Percentiles rank a stretch among this genome's conserved stretches.
Evolutionary conservation across 2,113 vertebrate species (phyloP).

Genomic region (Okapia johnstoni): DNA sequence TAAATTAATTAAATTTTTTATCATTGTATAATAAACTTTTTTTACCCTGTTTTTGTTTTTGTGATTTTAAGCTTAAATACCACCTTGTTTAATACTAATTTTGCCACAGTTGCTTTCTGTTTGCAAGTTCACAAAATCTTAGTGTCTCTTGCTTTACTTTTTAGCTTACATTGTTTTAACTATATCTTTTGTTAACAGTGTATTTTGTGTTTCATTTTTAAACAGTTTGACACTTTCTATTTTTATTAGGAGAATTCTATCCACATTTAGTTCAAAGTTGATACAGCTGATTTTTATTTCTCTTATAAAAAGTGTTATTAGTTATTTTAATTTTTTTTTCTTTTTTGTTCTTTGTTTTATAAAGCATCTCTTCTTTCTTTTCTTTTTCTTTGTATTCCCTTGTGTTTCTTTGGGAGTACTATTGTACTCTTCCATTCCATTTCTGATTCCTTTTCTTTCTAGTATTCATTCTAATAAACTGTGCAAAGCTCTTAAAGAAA

Average conservation of each 20-base stretch:
- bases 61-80: background rate
- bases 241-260: constrained; percentile 11
- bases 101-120: background rate
- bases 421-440: background rate
- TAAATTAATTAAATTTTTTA: background rate
- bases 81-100: background rate
- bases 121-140: background rate
- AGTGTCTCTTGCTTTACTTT: background rate
- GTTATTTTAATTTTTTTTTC: background rate
- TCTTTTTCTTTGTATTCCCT: background rate
- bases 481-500: no score
- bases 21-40: background rate
- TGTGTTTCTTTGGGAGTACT: background rate
- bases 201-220: constrained; percentile 15
- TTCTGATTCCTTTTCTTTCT: background rate
- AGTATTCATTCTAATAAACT: background rate
- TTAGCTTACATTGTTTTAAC: background rate
- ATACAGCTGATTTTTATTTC: background rate
- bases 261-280: background rate
- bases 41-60: background rate
- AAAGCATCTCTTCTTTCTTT: background rate
- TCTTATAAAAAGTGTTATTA: background rate
- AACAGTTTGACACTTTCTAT: background rate
- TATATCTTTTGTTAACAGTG: background rate
- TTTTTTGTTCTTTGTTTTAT: background rate